phyloP scores from a whole-genome alignment of 1,140 invertebrate species.

The Matsumurasca onukii region DNA sequence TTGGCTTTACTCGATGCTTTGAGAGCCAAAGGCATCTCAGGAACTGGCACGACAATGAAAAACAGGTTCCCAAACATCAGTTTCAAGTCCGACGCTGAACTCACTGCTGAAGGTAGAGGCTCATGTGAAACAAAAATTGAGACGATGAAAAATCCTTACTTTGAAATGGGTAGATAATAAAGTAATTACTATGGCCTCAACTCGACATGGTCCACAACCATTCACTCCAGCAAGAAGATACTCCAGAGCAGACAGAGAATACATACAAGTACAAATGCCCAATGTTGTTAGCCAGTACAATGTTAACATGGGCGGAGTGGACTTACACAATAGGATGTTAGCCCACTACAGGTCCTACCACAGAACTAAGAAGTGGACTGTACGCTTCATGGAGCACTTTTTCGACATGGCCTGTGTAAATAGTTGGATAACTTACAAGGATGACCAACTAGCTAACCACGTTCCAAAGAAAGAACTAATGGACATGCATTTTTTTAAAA shows the following conservation, averaged over 20 bases:
- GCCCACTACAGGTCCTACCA: slow-evolving; percentile 30
- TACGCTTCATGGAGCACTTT: slow-evolving; percentile 24
- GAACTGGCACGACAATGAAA: slow-evolving; percentile 17
- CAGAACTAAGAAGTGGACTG: slow-evolving; percentile 24
- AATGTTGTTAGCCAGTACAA: slow-evolving; percentile 11
- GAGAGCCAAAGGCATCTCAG: slow-evolving; percentile 12
- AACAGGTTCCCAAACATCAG: slow-evolving; percentile 24
- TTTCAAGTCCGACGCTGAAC: slow-evolving; percentile 14
- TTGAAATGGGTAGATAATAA: slow-evolving; percentile 28
- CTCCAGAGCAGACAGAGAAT: slow-evolving; percentile 4
- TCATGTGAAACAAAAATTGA: slow-evolving; percentile 4
- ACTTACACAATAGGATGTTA: slow-evolving; percentile 12
- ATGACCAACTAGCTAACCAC: neutral
- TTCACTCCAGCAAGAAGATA: slow-evolving; percentile 3
- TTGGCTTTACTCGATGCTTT: slow-evolving; percentile 3
- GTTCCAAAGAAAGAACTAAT: slow-evolving; percentile 6
- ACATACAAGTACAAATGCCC: slow-evolving; percentile 14
- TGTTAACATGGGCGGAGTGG: neutral
- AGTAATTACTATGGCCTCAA: slow-evolving; percentile 21
- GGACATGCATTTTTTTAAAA: slow-evolving; percentile 23
- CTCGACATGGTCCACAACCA: neutral
- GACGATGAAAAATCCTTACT: slow-evolving; percentile 1
- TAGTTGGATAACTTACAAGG: slow-evolving; percentile 24
- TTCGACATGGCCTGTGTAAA: slow-evolving; percentile 4
- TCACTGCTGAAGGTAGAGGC: slow-evolving; percentile 4